Evolutionary conservation across 1,140 invertebrate species (phyloP), one percentile per base, ranked within the genome.

Genomic region (Micrasema minimum): DNA sequence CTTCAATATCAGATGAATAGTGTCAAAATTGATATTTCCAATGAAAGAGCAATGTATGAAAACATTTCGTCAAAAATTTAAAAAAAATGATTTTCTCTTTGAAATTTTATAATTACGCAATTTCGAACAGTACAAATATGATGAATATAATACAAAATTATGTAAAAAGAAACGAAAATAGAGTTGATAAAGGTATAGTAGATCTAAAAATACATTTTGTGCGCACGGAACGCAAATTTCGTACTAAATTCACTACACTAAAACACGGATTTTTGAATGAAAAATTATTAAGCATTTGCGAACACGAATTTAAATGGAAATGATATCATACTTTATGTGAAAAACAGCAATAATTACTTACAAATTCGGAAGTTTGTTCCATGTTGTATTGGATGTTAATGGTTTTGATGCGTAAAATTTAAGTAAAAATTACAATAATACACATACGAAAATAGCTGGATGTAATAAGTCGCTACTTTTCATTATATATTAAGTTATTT

Each of bases 201-300:
- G 51, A 46, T 46, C 51, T 31, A 55, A 55, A 55, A 55, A 55
- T 55, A 55, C 31, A 55, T 31, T 31, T 55, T 55, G n/a, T 31
- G 51, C 22, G n/a, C 51, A 55, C 22, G 51, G 51, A 31, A 55
- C 51, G 51, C 14, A 55, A 46, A 31, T 18, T 5, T 12, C 6
- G 3, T 26, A 55, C 12, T 2, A 55, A 26, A 18, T 43, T 43
- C 12, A 48, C 45, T 48, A 9, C 14, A 48, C 7, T 5, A 14
- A 14, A 20, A 48, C 45, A 1, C 45, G 3, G 7, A 14, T 14
- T 48, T 18, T 3, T 48, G 45, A 48, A 48, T 48, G 16, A 48
- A 48, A 48, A n/a, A n/a, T n/a, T n/a, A n/a, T n/a, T n/a, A n/a
- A n/a, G n/a, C n/a, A n/a, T n/a, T n/a, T n/a, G n/a, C n/a, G n/a